Conservation (phyloP, 1,140 invertebrate species). For the Agrypnia vestita region DNA sequence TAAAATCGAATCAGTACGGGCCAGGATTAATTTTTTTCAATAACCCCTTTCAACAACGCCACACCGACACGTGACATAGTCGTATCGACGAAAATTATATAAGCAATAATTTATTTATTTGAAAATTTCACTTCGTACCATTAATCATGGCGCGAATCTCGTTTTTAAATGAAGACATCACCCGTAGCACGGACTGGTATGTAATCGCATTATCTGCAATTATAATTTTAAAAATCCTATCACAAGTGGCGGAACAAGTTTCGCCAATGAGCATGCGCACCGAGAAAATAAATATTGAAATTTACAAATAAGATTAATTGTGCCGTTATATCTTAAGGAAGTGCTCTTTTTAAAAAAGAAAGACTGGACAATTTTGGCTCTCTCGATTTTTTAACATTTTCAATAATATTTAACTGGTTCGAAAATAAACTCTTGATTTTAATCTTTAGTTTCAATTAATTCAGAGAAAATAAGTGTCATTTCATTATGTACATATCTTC, state of each 20-base stretch:
- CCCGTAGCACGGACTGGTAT: conserved; percentile 2
- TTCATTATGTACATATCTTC: too few species aligned
- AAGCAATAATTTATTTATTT: conserved; percentile 14
- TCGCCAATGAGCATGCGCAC: background rate
- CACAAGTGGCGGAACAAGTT: conserved; percentile 11
- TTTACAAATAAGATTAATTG: conserved; percentile 32
- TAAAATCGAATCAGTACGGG: too few species aligned
- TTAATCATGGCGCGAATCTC: conserved; percentile 25
- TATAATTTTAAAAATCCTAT: conserved; percentile 22
- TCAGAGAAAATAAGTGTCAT: too few species aligned
- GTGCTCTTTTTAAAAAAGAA: background rate
- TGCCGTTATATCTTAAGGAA: background rate
- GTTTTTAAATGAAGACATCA: conserved; percentile 38
- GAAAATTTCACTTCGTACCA: conserved; percentile 27
- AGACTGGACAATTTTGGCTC: too few species aligned
- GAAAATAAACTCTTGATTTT: too few species aligned
- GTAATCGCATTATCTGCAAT: conserved; percentile 38
- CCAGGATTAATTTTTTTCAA: too few species aligned
- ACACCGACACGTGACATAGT: too few species aligned
- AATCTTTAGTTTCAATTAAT: too few species aligned
- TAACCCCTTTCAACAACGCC: too few species aligned
- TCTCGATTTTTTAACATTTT: too few species aligned
- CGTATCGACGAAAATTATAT: background rate
- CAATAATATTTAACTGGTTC: too few species aligned
- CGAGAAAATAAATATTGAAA: conserved; percentile 16